Conservation (phyloP, 2,797 vertebrate genomes). For the Diplodus sargus region DNA sequence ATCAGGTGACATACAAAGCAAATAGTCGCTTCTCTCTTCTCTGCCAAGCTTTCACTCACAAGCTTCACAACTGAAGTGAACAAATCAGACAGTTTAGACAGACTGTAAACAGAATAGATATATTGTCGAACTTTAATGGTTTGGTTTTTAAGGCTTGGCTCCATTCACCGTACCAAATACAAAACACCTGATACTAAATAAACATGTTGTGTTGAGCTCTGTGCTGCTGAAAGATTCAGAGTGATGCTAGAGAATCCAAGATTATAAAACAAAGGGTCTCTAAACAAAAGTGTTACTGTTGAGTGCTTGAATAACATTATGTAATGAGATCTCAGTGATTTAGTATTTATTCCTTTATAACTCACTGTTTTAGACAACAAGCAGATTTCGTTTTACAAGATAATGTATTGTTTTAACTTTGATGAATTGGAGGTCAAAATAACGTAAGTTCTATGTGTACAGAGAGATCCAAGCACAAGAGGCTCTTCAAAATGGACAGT, state of each 20-base stretch:
- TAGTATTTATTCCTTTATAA: neutral
- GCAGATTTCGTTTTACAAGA: neutral
- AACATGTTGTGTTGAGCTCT: constrained; percentile 4
- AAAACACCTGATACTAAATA: neutral
- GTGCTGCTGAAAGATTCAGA: constrained; percentile 1
- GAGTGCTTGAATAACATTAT: neutral
- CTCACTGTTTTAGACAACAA: neutral
- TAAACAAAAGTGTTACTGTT: neutral
- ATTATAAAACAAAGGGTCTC: neutral
- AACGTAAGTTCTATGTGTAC: constrained; percentile 40
- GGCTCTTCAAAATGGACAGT: constrained; percentile 92
- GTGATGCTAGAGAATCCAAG: neutral
- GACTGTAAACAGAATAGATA: neutral
- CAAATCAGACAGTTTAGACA: constrained; percentile 22
- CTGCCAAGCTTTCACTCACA: constrained; percentile 30
- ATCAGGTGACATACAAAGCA: constrained; percentile 85
- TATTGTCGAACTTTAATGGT: neutral
- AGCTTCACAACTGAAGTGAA: constrained; percentile 12
- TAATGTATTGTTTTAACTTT: neutral
- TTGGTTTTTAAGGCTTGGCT: neutral
- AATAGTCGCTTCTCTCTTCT: constrained; percentile 50
- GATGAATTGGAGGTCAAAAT: neutral
- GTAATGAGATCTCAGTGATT: neutral
- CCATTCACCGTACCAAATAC: neutral
- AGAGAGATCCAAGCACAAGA: constrained; percentile 97